Base-by-base conservation (phyloP, 2,888 invertebrate genomes). In the Eumacrocentrus americanus region DNA sequence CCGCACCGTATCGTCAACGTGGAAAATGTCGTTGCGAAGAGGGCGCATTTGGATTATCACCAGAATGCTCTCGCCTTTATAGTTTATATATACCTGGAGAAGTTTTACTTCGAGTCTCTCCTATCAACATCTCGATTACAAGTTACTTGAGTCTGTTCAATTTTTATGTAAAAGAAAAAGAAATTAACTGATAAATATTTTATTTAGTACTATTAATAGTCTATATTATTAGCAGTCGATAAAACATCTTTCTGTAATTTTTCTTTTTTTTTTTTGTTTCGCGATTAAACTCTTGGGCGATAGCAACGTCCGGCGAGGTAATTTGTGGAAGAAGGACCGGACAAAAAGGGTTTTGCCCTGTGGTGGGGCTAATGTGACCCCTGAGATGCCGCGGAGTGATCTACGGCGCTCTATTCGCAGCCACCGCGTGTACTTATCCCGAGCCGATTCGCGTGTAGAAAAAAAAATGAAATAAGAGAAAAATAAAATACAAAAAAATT, bases 301-400 rank as follows among this genome's bases (percentile, higher is more conserved):
- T 54, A 57, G 51, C 50, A 63, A 61, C 29, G 9, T 62, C 34
- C 60, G 53, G 29, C 61, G 65, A 71, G 69, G 75, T 78, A 79
- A 78, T 79, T 79, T 78, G 79, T 75, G 70, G 75, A 76, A 77
- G 77, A 77, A 77, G 72, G 69, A 72, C 72, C 70, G 71, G 6
- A 73, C 74, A 77, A 78, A 79, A 78, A 78, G 78, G 78, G 75
- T 75, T 77, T 69, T 64, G 60, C 62, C 52, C 53, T 62, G 65
- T 65, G 63, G 63, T 62, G 70, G 71, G 72, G 77, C 74, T 79
- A 79, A 79, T 79, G 75, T 71, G 79, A 78, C 79, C 79, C 79
- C 69, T 77, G 79, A 79, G 79, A 79, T 78, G 76, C 75, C 70
- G 70, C 65, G 65, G 68, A 75, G 78, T 79, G 78, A 79, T 79